Evolutionary conservation across 2,888 invertebrate genomes (phyloP).

Genomic region (Timema podura): DNA sequence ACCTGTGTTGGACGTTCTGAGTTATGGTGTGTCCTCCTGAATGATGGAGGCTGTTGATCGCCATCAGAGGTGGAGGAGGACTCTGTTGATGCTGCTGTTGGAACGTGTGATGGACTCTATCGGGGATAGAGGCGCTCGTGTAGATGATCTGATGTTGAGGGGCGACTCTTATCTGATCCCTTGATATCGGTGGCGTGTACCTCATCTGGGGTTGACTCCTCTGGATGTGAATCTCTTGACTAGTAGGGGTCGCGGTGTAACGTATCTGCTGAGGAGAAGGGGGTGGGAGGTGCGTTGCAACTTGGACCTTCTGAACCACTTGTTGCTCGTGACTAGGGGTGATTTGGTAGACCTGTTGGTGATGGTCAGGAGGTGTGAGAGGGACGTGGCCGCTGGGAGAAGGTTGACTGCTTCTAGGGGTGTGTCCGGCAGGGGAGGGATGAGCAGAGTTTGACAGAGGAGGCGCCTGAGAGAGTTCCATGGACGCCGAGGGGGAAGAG

Average conservation of each 20-base stretch:
- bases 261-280: not conserved
- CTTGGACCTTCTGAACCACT: too few relatives aligned
- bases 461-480: not conserved
- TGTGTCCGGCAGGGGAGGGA: not conserved
- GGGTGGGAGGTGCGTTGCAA: too few relatives aligned
- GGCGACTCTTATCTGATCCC: conserved; percentile 1
- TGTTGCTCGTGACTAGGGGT: too few relatives aligned
- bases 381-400: too few relatives aligned
- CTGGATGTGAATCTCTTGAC: not conserved
- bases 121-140: conserved; percentile 7
- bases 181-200: conserved; percentile 18
- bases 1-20: conserved; percentile 3
- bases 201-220: conserved; percentile 11
- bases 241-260: conserved; percentile 11
- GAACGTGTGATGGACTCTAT: conserved; percentile 19
- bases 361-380: too few relatives aligned
- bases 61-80: conserved; percentile 25
- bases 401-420: too few relatives aligned
- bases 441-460: not conserved
- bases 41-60: conserved; percentile 22
- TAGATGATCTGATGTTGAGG: conserved; percentile 15
- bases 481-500: too few relatives aligned
- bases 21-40: conserved; percentile 11
- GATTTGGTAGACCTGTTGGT: too few relatives aligned
- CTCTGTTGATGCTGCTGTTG: conserved; percentile 20